A percentile compares a stretch with the other conserved stretches of the same genome.
Conservation (phyloP, 92 coral and sea anemone genomes). For the Parazoanthus darwini region DNA sequence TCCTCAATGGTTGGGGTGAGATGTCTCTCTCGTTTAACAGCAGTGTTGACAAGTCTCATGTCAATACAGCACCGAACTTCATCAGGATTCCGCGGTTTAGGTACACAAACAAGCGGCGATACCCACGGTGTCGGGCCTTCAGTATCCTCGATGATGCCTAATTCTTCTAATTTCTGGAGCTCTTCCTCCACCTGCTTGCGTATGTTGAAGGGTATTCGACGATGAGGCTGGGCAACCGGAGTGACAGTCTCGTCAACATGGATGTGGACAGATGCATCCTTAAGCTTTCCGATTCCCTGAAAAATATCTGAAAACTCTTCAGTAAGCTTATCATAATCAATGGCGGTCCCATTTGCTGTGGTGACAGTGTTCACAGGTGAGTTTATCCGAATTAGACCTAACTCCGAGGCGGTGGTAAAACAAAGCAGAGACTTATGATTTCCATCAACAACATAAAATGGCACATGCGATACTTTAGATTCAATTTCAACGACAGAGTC, state of each 20-base stretch:
- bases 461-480: constrained; percentile 14
- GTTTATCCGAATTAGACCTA: constrained; percentile 26
- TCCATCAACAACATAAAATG: constrained; percentile 27
- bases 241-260: background rate
- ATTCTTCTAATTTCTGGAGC: constrained; percentile 25
- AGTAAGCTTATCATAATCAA: background rate
- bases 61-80: constrained; percentile 20
- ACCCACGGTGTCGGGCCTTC: constrained; percentile 42
- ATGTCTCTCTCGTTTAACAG: constrained; percentile 15
- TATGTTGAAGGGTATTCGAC: background rate
- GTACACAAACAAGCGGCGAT: background rate
- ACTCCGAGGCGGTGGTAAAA: no score
- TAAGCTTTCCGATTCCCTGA: no score
- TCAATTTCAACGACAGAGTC: constrained; percentile 27
- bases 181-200: constrained; percentile 18
- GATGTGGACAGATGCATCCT: background rate
- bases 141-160: constrained; percentile 31
- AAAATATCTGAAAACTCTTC: no score
- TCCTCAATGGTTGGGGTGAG: constrained; percentile 23
- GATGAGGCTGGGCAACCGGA: background rate
- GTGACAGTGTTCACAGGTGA: constrained; percentile 14
- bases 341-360: background rate
- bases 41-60: constrained; percentile 16
- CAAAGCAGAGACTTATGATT: constrained; percentile 29
- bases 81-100: constrained; percentile 25